These are phyloP conservation scores for Rostratula benghalensis DNA, from an alignment of 2,113 vertebrate species.

Conservation along the genomic window DNA sequence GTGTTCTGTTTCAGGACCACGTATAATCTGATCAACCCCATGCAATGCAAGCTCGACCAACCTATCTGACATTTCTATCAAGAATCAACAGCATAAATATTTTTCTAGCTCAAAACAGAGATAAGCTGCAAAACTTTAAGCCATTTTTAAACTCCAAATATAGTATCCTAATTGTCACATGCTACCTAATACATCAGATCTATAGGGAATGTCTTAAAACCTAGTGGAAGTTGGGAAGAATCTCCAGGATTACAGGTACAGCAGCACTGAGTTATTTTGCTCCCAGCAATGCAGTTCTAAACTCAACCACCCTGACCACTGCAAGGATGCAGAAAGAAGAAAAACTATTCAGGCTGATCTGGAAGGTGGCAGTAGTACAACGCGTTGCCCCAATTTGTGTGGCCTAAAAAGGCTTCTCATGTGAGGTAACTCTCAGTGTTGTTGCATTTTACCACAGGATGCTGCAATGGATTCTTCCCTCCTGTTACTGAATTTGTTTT, in stretches of 20 bases:
- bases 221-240: not conserved
- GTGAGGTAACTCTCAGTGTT: not conserved
- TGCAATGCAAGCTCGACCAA: not conserved
- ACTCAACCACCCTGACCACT: not conserved
- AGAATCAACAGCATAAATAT: not conserved
- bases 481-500: not conserved
- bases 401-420: not conserved
- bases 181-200: not conserved
- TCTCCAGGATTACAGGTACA: not conserved
- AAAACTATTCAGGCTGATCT: not conserved
- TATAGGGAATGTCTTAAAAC: not conserved
- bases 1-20: slow-evolving; percentile 45
- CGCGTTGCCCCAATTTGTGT: not conserved
- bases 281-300: not conserved
- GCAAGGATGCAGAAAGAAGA: not conserved
- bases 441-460: not conserved
- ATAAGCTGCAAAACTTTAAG: not conserved
- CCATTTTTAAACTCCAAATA: not conserved
- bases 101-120: not conserved
- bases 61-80: not conserved
- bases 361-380: not conserved
- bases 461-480: not conserved
- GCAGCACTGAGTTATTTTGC: not conserved
- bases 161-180: not conserved
- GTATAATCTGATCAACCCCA: slow-evolving; percentile 40